Percentiles rank a stretch among this genome's conserved stretches.
Evolutionary conservation across 2,888 invertebrate genomes (phyloP).

Genomic region (Cancer borealis): DNA sequence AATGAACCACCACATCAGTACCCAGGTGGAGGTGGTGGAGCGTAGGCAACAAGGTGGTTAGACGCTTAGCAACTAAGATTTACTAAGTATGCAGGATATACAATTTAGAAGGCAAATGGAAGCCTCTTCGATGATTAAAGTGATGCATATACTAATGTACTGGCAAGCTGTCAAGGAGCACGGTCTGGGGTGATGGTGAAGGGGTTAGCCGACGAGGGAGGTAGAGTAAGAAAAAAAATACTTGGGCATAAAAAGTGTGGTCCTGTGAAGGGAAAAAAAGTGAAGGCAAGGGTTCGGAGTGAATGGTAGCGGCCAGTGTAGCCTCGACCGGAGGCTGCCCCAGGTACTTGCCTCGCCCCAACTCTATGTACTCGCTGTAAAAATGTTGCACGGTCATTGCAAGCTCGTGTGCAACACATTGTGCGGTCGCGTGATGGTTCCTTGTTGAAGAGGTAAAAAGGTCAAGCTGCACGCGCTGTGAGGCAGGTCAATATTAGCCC

Average conservation of each 20-base stretch:
- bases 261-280: constrained; percentile 46
- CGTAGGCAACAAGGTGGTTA: neutral
- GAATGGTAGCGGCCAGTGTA: constrained; percentile 59
- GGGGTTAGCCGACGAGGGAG: neutral
- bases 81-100: neutral
- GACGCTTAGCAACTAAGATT: neutral
- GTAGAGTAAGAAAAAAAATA: constrained; percentile 39
- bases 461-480: constrained; percentile 59
- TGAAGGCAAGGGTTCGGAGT: constrained; percentile 32
- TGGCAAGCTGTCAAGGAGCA: constrained; percentile 16
- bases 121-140: neutral
- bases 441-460: constrained; percentile 63
- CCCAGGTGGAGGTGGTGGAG: neutral
- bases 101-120: neutral
- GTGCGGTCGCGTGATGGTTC: constrained; percentile 67
- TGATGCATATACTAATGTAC: neutral
- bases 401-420: constrained; percentile 73
- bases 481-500: neutral
- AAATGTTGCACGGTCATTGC: constrained; percentile 74
- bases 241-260: neutral
- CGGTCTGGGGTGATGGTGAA: neutral
- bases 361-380: constrained; percentile 57
- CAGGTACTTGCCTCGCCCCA: constrained; percentile 39
- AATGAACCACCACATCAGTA: neutral
- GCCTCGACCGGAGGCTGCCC: constrained; percentile 8